Conservation (phyloP, 2,888 invertebrate genomes). For the Aplocera efformata region DNA sequence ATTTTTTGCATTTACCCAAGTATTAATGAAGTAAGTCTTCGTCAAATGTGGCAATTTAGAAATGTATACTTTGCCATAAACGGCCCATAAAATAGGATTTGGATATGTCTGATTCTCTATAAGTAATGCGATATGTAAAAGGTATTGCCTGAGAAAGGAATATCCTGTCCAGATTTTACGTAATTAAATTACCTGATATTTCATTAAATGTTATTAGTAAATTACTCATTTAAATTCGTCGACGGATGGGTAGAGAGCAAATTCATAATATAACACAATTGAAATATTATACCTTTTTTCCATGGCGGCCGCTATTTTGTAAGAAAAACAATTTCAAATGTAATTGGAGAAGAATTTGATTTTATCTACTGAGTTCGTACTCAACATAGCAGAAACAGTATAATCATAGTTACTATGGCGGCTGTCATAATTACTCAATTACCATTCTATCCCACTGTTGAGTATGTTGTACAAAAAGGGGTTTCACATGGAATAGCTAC, state of each 20-base stretch:
- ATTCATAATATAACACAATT: too few species aligned
- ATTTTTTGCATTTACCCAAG: constrained; percentile 35
- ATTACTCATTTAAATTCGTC: too few species aligned
- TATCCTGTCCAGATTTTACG: constrained; percentile 12
- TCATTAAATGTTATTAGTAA: too few species aligned
- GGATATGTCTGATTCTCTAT: constrained; percentile 19
- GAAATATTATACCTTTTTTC: too few species aligned
- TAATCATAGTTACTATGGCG: too few species aligned
- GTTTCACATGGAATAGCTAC: constrained; percentile 10
- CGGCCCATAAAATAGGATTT: constrained; percentile 27
- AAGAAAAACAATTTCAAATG: background rate
- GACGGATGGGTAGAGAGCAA: too few species aligned
- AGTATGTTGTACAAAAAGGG: constrained; percentile 11
- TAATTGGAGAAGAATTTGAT: constrained; percentile 7
- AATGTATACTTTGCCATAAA: constrained; percentile 40
- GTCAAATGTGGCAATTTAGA: constrained; percentile 39
- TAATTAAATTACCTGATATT: background rate
- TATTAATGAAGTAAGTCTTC: constrained; percentile 41
- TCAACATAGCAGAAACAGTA: constrained; percentile 5
- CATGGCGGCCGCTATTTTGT: too few species aligned
- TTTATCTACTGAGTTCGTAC: background rate
- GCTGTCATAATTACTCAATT: constrained; percentile 16
- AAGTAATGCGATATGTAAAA: constrained; percentile 6
- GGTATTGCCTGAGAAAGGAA: constrained; percentile 4
- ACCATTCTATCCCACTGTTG: constrained; percentile 5